These are phyloP conservation scores for Pheosia gnoma DNA, from an alignment of 2,888 invertebrate genomes.

Conservation along the genomic window DNA sequence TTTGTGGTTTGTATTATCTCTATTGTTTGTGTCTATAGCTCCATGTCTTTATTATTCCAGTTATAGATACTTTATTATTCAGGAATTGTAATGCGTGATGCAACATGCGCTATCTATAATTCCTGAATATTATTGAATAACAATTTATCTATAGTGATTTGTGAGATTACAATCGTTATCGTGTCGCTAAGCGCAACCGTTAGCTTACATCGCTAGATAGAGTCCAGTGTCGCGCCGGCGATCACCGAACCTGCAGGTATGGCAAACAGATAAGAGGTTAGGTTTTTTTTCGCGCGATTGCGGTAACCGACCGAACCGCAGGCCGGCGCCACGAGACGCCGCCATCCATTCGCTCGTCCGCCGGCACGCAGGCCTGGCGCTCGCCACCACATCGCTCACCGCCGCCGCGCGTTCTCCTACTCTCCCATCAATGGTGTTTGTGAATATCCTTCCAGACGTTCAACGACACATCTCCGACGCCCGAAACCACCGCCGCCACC, in stretches of 20 bases:
- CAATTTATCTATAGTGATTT: not conserved
- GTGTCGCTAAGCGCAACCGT: slow-evolving; percentile 1
- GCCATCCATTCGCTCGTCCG: slow-evolving; percentile 74
- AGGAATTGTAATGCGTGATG: too few relatives aligned
- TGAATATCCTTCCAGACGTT: slow-evolving; percentile 61
- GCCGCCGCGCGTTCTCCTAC: slow-evolving; percentile 47
- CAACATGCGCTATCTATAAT: too few relatives aligned
- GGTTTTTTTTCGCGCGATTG: slow-evolving; percentile 73
- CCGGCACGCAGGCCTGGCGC: slow-evolving; percentile 74
- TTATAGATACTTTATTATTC: too few relatives aligned
- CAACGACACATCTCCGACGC: slow-evolving; percentile 37
- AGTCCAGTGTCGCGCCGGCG: slow-evolving; percentile 14
- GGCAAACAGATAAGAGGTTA: slow-evolving; percentile 70
- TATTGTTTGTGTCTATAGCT: too few relatives aligned
- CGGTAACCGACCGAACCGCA: slow-evolving; percentile 65
- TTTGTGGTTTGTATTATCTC: too few relatives aligned
- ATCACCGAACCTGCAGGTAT: slow-evolving; percentile 45
- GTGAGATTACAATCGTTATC: slow-evolving; percentile 4
- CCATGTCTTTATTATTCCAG: too few relatives aligned
- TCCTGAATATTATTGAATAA: not conserved
- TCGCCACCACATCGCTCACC: slow-evolving; percentile 44
- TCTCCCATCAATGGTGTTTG: slow-evolving; percentile 70
- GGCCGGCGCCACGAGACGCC: slow-evolving; percentile 54
- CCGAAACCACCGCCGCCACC: slow-evolving; percentile 34
- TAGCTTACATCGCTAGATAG: slow-evolving; percentile 7